Conservation (phyloP, 2,797 vertebrate genomes). For the Tauraco hartlaubi region DNA sequence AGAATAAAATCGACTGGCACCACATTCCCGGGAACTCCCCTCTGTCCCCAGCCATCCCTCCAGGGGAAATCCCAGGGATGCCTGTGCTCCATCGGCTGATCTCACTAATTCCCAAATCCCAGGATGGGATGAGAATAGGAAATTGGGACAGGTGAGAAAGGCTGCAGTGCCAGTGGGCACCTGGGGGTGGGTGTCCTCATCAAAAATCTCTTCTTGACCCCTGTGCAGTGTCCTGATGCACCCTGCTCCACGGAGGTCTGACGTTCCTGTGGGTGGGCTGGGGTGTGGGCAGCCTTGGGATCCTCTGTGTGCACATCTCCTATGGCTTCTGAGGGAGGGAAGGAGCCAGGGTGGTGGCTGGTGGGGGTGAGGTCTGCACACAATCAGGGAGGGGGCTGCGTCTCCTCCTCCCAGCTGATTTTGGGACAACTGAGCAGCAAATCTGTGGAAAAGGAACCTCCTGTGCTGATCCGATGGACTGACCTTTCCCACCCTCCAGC, state of each 20-base stretch:
- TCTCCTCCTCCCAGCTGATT: not conserved
- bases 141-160: not conserved
- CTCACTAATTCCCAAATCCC: not conserved
- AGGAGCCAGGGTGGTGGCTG: not conserved
- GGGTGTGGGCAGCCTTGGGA: not conserved
- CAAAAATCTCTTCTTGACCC: not conserved
- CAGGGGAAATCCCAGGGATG: not conserved
- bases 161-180: not conserved
- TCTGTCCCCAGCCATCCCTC: not conserved
- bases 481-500: not conserved
- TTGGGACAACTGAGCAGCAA: not conserved
- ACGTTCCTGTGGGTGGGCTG: not conserved
- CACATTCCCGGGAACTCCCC: constrained; percentile 14
- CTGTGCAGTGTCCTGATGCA: not conserved
- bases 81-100: fast-evolving
- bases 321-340: not conserved
- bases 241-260: not conserved
- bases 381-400: not conserved
- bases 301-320: not conserved
- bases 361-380: not conserved
- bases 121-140: not conserved
- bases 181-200: not conserved
- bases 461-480: not conserved
- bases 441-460: not conserved
- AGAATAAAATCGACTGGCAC: constrained; percentile 44